Evolutionary conservation across 2,888 invertebrate genomes (phyloP), one percentile per base, ranked within the genome.

Genomic region (Megaustenia siamemsis): DNA sequence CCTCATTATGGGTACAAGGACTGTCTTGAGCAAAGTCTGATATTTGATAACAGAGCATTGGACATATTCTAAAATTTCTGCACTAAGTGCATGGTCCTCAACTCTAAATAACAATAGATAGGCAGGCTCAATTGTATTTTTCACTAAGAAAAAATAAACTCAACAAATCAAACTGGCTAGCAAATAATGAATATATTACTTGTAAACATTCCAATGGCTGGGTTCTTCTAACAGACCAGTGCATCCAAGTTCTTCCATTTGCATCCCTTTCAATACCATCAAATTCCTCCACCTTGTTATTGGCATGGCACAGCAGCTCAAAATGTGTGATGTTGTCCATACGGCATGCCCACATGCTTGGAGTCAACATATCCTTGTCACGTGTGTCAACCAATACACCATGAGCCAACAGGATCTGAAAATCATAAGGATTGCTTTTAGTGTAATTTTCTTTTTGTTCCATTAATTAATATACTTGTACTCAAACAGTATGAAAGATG

Each of bases 291-390:
- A 90, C 88, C 81, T 89, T 89, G 82, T 87, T 89, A 78, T 90
- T 90, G 6, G 90, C 87, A 53, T 86, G 85, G 83, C 89, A 90
- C 63, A 93, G 88, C 79, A 93, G 86, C 85, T 92, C 92, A 87
- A 94, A 93, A 87, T 94, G 94, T 73, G 92, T 90, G 38, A 93
- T 92, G 87, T 93, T 91, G 89, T 94, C 94, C 83, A 94, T 88
- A 38, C 93, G 91, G 89, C 94, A 94, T 0, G 94, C 93, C 94
- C 94, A 94, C 94, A 94, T 94, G 84, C 91, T 90, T 0, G 94
- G 92, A 0, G 94, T 90, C 86, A 94, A 87, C 6, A 93, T 93
- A 86, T 94, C 94, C 80, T 92, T 91, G 89, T 94, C 94, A 43
- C 92, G 88, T 15, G 90, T 86, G 79, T 89, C 90, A 0, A 91